A percentile compares a stretch with the other conserved stretches of the same genome.
Evolutionary conservation across 1,140 invertebrate genomes (phyloP).

Genomic region (Listronotus oregonensis): DNA sequence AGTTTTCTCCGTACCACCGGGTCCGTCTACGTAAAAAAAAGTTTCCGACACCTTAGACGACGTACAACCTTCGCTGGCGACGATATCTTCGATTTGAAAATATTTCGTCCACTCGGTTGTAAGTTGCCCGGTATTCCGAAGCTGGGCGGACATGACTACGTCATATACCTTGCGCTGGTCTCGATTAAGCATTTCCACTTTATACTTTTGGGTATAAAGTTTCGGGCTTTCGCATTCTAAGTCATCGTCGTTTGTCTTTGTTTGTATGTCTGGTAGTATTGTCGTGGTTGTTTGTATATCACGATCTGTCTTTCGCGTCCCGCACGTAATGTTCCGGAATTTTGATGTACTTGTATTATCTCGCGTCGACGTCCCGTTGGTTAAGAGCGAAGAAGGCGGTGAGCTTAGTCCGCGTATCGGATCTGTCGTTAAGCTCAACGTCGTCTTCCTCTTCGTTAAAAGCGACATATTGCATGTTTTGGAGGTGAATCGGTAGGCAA

Average conservation of each 20-base stretch:
- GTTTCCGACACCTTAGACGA: not conserved
- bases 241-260: too few species aligned
- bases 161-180: too few species aligned
- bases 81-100: not conserved
- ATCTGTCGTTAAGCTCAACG: not conserved
- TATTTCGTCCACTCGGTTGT: not conserved
- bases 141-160: too few species aligned
- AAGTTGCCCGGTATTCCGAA: too few species aligned
- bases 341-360: constrained; percentile 12
- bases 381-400: constrained; percentile 19
- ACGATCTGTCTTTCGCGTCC: not conserved
- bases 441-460: constrained; percentile 7
- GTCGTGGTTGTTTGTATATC: not conserved
- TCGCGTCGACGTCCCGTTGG: not conserved
- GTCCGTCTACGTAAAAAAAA: not conserved
- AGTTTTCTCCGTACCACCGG: constrained; percentile 4
- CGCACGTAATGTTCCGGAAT: constrained; percentile 28
- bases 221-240: too few species aligned
- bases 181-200: too few species aligned
- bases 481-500: constrained; percentile 2
- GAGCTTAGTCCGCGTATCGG: not conserved
- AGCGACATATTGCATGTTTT: not conserved
- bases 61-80: not conserved
- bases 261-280: too few species aligned
- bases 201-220: too few species aligned